Evolutionary conservation across 2,888 invertebrate genomes (phyloP), one percentile per base, ranked within the genome.

Genomic region (Parapristionchus giblindavisi): DNA sequence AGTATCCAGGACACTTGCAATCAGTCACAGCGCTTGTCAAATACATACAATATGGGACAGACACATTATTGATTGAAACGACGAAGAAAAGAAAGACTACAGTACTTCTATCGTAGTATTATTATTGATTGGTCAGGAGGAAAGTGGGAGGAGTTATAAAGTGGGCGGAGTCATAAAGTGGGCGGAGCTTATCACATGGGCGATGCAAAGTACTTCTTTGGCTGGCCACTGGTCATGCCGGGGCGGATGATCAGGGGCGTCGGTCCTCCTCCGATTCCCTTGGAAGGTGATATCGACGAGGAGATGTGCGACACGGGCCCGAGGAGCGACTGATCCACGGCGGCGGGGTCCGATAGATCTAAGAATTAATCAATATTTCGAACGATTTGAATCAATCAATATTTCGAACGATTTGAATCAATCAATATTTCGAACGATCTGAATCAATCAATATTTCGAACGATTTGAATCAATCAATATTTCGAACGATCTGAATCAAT

Each of bases 281-380:
- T 65, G 43, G 29, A 65, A 65, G 40, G 43, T 65, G 29, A 65
- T 17, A 27, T 38, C 24, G 61, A 36, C 63, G 21, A 43, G 21
- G 61, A 17, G 51, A 11, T 14, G 21, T 40, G 43, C 43, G 68
- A n/a, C 68, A 73, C 52, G 43, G 73, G 73, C 21, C 73, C 73
- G 32, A 73, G 73, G 27, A 73, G 38, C 8, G 60, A 60, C 36
- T 51, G 73, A 51, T 73, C 73, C 17, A 73, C 61, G 21, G 61
- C 61, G 11, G 71, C 24, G 36, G 27, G 17, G 11, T 32, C 27
- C 27, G 71, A 1, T 17, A 3, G 34, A 32, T 71, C 70, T 8
- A 52, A 68, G 70, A 56, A 56, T 38, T 71, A 54, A 56, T 54
- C 40, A 71, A 71, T 17, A 24, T 11, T 29, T 27, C 1, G n/a